phyloP scores from a whole-genome alignment of 1,140 invertebrate species.

The Drosophila busckii region DNA sequence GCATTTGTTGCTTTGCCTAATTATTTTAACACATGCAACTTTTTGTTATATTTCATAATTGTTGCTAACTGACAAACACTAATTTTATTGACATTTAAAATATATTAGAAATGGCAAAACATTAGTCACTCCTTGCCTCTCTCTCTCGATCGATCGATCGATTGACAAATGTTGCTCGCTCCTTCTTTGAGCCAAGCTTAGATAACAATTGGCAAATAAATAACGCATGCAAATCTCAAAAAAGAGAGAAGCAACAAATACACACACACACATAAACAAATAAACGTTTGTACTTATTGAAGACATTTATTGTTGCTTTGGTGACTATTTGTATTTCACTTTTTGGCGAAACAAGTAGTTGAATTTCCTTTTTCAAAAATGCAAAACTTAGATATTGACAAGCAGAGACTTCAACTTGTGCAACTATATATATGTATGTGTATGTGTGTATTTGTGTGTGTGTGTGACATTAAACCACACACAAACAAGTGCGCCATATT shows the following conservation, averaged over 20 bases:
- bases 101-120: no score
- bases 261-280: not conserved
- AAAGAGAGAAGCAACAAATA: conserved; percentile 35
- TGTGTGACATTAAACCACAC: conserved; percentile 72
- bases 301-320: conserved; percentile 36
- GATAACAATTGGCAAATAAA: conserved; percentile 68
- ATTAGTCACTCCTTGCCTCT: no score
- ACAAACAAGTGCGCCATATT: conserved; percentile 72
- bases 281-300: conserved; percentile 26
- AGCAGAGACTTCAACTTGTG: conserved; percentile 62
- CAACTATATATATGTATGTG: conserved; percentile 1
- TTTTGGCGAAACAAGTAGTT: conserved; percentile 74
- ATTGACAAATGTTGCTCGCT: conserved; percentile 1
- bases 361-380: conserved; percentile 72
- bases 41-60: no score
- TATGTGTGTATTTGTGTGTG: conserved; percentile 21
- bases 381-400: conserved; percentile 61
- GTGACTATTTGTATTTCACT: conserved; percentile 53
- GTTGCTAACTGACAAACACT: no score
- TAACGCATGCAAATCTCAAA: conserved; percentile 66
- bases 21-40: no score
- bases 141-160: not conserved
- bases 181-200: conserved; percentile 19
- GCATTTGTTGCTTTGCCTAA: no score
- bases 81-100: no score